These are phyloP conservation scores for Ctenopoma kingsleyae DNA, from an alignment of 2,797 vertebrate genomes.

Conservation along the genomic window DNA sequence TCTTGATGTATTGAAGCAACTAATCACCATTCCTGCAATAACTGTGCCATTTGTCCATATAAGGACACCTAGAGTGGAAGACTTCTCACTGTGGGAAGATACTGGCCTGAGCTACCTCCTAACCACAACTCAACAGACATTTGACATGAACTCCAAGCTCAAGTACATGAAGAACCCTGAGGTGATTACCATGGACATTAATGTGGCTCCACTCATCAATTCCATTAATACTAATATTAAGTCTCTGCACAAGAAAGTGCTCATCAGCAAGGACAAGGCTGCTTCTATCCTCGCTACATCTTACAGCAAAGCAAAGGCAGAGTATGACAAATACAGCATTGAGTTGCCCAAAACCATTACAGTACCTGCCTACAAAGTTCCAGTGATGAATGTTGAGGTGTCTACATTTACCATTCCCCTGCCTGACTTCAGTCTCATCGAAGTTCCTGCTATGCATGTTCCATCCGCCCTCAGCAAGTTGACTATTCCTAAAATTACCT, in stretches of 20 bases:
- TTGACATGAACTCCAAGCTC: constrained; percentile 89
- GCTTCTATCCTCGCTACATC: constrained; percentile 81
- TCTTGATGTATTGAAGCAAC: constrained; percentile 87
- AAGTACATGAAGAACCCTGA: constrained; percentile 92
- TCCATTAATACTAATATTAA: constrained; percentile 80
- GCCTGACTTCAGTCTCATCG: constrained; percentile 81
- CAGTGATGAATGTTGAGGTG: constrained; percentile 86
- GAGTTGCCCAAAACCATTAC: constrained; percentile 84
- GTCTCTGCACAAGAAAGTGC: constrained; percentile 79
- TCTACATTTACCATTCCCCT: constrained; percentile 87
- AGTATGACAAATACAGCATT: constrained; percentile 85
- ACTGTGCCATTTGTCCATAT: constrained; percentile 82
- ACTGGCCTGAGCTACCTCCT: constrained; percentile 85
- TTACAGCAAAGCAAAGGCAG: constrained; percentile 83
- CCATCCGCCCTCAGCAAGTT: constrained; percentile 84
- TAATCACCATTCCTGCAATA: constrained; percentile 88
- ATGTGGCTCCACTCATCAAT: constrained; percentile 82
- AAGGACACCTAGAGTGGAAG: constrained; percentile 79
- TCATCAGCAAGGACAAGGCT: constrained; percentile 78
- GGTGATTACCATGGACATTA: constrained; percentile 82
- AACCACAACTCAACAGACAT: constrained; percentile 90
- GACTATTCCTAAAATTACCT: constrained; percentile 86
- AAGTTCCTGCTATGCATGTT: constrained; percentile 82
- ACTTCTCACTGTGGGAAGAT: constrained; percentile 90
- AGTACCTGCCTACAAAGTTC: constrained; percentile 87